Conservation (phyloP, 2,888 invertebrate genomes). For the Drosophila merina region DNA sequence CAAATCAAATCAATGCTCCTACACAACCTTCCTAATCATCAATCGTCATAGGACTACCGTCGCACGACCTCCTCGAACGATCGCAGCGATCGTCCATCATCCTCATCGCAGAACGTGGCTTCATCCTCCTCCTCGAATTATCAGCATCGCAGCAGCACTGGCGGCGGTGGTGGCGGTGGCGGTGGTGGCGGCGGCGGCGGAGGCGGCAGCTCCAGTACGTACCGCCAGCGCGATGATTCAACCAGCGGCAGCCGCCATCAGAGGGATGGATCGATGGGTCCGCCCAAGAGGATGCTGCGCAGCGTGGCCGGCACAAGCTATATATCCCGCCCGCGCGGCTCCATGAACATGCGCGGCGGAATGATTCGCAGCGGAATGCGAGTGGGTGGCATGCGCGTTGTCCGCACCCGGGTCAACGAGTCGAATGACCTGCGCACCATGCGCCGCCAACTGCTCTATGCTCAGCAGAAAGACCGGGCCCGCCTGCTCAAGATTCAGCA, state of each 20-base stretch:
- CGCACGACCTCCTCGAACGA: conserved; percentile 80
- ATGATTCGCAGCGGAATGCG: conserved; percentile 75
- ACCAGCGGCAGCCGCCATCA: conserved; percentile 70
- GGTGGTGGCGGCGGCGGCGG: conserved; percentile 20
- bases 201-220: conserved; percentile 65
- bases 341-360: conserved; percentile 72
- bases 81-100: conserved; percentile 83
- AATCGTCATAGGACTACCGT: conserved; percentile 83
- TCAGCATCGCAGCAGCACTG: conserved; percentile 72
- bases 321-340: conserved; percentile 80
- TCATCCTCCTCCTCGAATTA: conserved; percentile 70
- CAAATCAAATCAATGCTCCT: conserved; percentile 73
- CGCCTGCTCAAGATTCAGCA: conserved; percentile 83
- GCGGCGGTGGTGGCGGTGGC: conserved; percentile 57
- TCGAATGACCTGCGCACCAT: conserved; percentile 82
- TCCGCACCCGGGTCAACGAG: conserved; percentile 75
- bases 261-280: conserved; percentile 82
- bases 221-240: conserved; percentile 70
- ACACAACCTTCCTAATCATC: conserved; percentile 82
- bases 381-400: conserved; percentile 77
- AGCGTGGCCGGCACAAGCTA: conserved; percentile 80
- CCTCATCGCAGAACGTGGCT: conserved; percentile 78
- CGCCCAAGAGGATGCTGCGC: conserved; percentile 81
- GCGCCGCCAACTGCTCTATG: conserved; percentile 82
- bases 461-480: conserved; percentile 83